phyloP scores from a whole-genome alignment of 2,888 invertebrate genomes.

The Pachydiplax longipennis region DNA sequence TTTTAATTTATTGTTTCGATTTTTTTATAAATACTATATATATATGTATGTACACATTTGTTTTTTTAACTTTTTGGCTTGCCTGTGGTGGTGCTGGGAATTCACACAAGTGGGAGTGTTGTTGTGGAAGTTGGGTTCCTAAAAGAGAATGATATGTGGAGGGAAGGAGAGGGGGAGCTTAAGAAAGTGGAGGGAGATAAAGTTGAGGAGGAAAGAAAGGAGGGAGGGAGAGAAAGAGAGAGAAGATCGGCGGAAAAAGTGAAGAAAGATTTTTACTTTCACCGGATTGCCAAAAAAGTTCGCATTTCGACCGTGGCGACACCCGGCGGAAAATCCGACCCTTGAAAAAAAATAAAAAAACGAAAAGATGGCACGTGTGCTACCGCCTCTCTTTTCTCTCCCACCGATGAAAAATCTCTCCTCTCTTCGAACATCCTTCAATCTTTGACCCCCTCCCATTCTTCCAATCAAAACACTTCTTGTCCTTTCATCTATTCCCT shows the following conservation, averaged over 20 bases:
- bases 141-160: background rate
- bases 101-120: conserved; percentile 26
- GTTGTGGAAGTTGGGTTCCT: conserved; percentile 32
- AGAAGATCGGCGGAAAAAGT: background rate
- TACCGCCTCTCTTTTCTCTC: background rate
- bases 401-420: background rate
- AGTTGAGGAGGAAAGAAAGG: background rate
- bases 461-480: background rate
- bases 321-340: too few relatives aligned
- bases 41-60: conserved; percentile 16
- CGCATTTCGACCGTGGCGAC: background rate
- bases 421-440: background rate
- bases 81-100: conserved; percentile 44
- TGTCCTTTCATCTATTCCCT: background rate
- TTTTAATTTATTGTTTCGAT: conserved; percentile 32
- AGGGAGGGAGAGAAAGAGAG: background rate
- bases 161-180: background rate
- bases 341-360: background rate
- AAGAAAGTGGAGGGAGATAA: background rate
- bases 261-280: background rate
- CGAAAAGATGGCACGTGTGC: background rate
- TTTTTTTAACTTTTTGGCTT: conserved; percentile 43
- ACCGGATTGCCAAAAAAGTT: background rate
- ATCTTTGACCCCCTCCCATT: background rate
- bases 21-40: conserved; percentile 29